phyloP scores from a whole-genome alignment of 2,113 vertebrate genomes.

The Narcine bancroftii region DNA sequence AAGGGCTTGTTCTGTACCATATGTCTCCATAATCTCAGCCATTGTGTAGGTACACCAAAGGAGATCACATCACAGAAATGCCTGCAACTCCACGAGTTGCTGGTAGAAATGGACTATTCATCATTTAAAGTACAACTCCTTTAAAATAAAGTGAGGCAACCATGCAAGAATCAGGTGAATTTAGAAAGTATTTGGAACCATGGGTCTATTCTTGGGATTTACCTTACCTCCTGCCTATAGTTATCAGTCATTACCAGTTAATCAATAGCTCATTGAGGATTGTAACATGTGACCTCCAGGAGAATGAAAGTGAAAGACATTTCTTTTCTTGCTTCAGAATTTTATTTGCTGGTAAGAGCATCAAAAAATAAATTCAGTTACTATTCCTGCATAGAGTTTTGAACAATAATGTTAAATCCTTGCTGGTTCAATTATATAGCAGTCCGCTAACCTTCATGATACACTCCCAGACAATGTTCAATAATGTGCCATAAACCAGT shows the following conservation, averaged over 20 bases:
- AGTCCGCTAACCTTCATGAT: background rate
- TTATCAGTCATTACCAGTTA: background rate
- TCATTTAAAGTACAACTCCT: background rate
- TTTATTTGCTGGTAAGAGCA: background rate
- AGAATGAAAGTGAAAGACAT: background rate
- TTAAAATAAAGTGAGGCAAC: background rate
- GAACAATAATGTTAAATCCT: background rate
- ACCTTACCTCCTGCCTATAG: background rate
- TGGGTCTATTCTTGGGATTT: background rate
- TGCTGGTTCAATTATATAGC: background rate
- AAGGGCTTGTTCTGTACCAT: too few species aligned
- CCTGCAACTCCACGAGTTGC: background rate
- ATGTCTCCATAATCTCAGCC: background rate
- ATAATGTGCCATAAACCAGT: background rate
- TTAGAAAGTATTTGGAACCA: background rate
- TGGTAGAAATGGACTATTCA: background rate
- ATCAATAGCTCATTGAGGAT: background rate
- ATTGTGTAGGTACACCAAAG: background rate
- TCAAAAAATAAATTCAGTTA: background rate
- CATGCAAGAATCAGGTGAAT: background rate
- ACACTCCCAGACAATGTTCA: background rate
- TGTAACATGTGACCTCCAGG: background rate
- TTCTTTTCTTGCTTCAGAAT: background rate
- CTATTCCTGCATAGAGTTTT: background rate
- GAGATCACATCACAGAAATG: background rate